phyloP scores from a whole-genome alignment of 2,113 vertebrate genomes.

The Nothobranchius kuhntae region DNA sequence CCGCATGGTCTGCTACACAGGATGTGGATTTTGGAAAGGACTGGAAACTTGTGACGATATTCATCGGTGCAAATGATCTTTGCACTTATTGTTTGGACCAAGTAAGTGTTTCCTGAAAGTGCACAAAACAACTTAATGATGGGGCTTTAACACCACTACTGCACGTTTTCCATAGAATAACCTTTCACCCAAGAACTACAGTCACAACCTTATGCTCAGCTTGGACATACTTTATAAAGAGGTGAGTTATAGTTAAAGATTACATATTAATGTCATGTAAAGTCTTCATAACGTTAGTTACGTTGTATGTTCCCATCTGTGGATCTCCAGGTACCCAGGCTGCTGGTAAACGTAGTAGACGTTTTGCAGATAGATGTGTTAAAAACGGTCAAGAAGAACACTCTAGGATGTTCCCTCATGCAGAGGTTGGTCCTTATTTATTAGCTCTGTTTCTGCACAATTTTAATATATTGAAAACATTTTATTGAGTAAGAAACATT shows the following conservation, averaged over 20 bases:
- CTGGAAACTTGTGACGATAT: conserved; percentile 92
- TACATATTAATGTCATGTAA: background rate
- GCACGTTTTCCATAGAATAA: conserved; percentile 71
- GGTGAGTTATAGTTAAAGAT: conserved; percentile 70
- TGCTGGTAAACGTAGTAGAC: conserved; percentile 85
- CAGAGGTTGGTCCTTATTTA: conserved; percentile 78
- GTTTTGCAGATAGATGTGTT: conserved; percentile 81
- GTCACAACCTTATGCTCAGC: conserved; percentile 77
- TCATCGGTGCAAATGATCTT: conserved; percentile 85
- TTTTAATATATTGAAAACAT: too few relatives aligned
- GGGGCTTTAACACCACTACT: background rate
- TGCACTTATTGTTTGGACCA: conserved; percentile 86
- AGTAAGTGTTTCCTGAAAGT: conserved; percentile 68
- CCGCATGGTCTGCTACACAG: conserved; percentile 61
- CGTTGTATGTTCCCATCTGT: conserved; percentile 4
- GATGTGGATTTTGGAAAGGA: conserved; percentile 85
- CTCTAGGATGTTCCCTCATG: conserved; percentile 71
- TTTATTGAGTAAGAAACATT: too few relatives aligned
- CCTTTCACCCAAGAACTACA: conserved; percentile 78
- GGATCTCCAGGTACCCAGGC: conserved; percentile 83
- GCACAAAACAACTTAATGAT: background rate
- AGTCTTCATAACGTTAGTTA: background rate
- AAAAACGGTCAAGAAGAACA: conserved; percentile 71
- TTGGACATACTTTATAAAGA: conserved; percentile 86
- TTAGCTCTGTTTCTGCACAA: too few relatives aligned